A percentile compares a stretch with the other conserved stretches of the same genome.
Conservation (phyloP, 2,113 vertebrate species). For the Hydrolagus affinis region DNA sequence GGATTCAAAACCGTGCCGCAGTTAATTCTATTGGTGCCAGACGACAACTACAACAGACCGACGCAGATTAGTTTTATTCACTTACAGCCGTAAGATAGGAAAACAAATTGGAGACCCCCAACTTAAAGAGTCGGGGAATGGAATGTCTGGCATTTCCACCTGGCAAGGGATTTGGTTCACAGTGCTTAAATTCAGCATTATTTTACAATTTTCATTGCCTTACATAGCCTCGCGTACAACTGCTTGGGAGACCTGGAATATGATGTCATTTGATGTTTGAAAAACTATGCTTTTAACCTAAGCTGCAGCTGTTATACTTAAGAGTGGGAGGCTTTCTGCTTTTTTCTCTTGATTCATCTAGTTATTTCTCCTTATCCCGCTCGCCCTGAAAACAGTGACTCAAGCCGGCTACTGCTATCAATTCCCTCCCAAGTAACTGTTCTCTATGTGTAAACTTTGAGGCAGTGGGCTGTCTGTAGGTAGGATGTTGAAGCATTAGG, state of each 20-base stretch:
- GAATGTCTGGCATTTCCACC: conserved; percentile 29
- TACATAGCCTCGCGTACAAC: not conserved
- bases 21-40: conserved; percentile 46
- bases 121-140: not conserved
- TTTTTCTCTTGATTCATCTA: not conserved
- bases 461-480: no score
- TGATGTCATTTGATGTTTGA: not conserved
- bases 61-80: conserved; percentile 42
- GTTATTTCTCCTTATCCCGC: no score
- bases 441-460: no score
- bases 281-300: conserved; percentile 8
- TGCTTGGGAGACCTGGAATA: not conserved
- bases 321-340: not conserved
- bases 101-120: conserved; percentile 34
- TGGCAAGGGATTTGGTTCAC: conserved; percentile 8
- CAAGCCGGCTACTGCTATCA: no score
- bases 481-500: no score
- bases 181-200: conserved; percentile 14
- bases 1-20: conserved; percentile 47
- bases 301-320: not conserved
- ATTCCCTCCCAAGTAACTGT: no score
- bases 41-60: conserved; percentile 41
- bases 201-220: conserved; percentile 15
- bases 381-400: no score
- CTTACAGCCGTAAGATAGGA: conserved; percentile 39